A percentile compares a stretch with the other conserved stretches of the same genome.
Evolutionary conservation across 1,140 invertebrate genomes (phyloP).

Genomic region (Dreissena polymorpha): DNA sequence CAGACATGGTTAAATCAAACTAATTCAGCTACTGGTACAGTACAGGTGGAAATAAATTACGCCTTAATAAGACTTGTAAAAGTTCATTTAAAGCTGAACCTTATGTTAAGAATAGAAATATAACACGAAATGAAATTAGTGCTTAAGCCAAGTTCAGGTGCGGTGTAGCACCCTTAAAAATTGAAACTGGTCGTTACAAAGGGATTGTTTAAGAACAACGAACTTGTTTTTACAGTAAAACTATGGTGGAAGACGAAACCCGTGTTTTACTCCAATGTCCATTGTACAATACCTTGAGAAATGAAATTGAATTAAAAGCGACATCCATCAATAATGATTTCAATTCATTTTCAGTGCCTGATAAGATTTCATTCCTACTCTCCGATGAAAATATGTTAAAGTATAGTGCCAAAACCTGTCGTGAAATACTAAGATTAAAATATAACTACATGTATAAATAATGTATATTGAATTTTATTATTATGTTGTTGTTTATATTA

Average conservation of each 20-base stretch:
- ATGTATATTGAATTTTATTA: background rate
- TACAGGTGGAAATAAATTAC: conserved; percentile 9
- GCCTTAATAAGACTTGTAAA: conserved; percentile 9
- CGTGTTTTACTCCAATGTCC: conserved; percentile 24
- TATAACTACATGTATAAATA: background rate
- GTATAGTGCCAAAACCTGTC: conserved; percentile 4
- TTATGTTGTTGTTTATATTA: too few relatives aligned
- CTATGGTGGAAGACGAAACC: conserved; percentile 13
- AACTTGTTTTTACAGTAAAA: conserved; percentile 28
- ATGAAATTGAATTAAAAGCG: background rate
- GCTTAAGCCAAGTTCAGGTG: conserved; percentile 34
- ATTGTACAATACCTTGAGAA: background rate
- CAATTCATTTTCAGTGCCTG: background rate
- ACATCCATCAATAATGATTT: background rate
- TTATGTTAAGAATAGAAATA: background rate
- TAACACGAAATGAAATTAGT: background rate
- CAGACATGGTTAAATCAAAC: background rate
- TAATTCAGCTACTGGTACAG: background rate
- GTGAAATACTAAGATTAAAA: background rate
- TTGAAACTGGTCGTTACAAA: conserved; percentile 24
- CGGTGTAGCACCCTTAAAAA: conserved; percentile 25
- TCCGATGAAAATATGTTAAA: conserved; percentile 7
- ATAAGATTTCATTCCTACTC: background rate
- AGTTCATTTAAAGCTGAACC: background rate
- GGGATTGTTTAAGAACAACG: background rate